Base-by-base conservation (phyloP, 2,113 vertebrate species). In the Chloropsis hardwickii region DNA sequence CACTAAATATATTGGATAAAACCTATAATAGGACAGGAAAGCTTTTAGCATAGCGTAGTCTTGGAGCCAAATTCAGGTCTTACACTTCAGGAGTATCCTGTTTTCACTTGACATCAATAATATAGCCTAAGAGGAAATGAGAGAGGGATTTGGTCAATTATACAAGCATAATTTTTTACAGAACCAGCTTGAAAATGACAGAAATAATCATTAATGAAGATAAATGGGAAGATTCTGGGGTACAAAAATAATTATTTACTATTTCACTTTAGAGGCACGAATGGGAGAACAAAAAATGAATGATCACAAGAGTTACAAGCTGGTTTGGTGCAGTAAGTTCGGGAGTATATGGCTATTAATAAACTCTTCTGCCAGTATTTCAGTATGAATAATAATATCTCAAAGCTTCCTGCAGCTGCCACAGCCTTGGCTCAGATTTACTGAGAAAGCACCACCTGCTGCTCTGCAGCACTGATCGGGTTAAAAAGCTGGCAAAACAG, bases 161-260 rank as follows among this genome's bases (percentile, higher is more conserved):
- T 45, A 70, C 11, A 28, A 17, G 23, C 56, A 51, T 28, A 44
- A 7, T 60, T 91, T 91, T 88, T 83, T 81, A 83, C 31, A 67
- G 69, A 94, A 73, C 5, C 20, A n/a, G 12, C 48, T 72, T 84
- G 77, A 92, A 92, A 81, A 42, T 84, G 40, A 67, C n/a, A 92
- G 37, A 95, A 91, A 73, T 81, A 89, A 88, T 69, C 18, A 73
- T 88, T 86, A 91, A 87, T 64, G 16, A 87, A 93, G 70, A 85
- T 48, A 60, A 90, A 77, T 72, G 9, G 54, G 33, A 90, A 95
- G 51, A 62, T 53, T 91, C 56, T 71, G 35, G 16, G 39, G 11
- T 77, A 82, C 11, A 80, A 45, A 82, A 91, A 48, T 76, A 87
- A 53, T 69, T 62, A 42, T 84, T 88, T 83, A 78, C 44, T 58